Conservation (phyloP, 2,113 vertebrate species). For the Vidua macroura region DNA sequence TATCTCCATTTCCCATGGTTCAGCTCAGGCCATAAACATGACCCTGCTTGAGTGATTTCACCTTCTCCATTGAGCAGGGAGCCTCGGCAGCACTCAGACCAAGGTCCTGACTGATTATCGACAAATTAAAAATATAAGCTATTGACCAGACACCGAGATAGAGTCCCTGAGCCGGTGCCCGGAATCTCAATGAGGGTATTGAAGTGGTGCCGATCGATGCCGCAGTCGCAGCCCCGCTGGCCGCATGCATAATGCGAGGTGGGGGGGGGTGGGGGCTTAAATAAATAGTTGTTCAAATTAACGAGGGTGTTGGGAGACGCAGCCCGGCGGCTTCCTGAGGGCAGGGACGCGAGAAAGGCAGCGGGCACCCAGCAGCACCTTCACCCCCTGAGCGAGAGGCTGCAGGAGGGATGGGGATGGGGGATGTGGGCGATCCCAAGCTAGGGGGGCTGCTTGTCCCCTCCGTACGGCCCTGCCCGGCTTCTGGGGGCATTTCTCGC, state of each 20-base stretch:
- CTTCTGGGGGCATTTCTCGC: neutral
- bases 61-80: slow-evolving; percentile 22
- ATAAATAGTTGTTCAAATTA: slow-evolving; percentile 43
- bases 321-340: neutral
- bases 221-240: slow-evolving; percentile 78
- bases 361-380: neutral
- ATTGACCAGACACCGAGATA: slow-evolving; percentile 82
- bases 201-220: slow-evolving; percentile 80
- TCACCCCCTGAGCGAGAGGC: fast-evolving
- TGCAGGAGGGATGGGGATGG: neutral
- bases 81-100: slow-evolving; percentile 61
- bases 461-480: fast-evolving
- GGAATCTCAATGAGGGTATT: slow-evolving; percentile 91
- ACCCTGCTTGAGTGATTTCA: slow-evolving; percentile 57
- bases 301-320: neutral
- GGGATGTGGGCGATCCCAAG: fast-evolving
- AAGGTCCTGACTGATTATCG: slow-evolving; percentile 80
- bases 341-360: neutral
- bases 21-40: slow-evolving; percentile 58
- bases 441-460: neutral
- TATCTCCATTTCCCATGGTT: slow-evolving; percentile 25
- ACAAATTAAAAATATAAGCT: slow-evolving; percentile 85
- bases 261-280: neutral
- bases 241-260: slow-evolving; percentile 76
- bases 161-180: slow-evolving; percentile 81